Base-by-base conservation (phyloP, 2,888 invertebrate genomes). In the Pseudolycoriella hygida region DNA sequence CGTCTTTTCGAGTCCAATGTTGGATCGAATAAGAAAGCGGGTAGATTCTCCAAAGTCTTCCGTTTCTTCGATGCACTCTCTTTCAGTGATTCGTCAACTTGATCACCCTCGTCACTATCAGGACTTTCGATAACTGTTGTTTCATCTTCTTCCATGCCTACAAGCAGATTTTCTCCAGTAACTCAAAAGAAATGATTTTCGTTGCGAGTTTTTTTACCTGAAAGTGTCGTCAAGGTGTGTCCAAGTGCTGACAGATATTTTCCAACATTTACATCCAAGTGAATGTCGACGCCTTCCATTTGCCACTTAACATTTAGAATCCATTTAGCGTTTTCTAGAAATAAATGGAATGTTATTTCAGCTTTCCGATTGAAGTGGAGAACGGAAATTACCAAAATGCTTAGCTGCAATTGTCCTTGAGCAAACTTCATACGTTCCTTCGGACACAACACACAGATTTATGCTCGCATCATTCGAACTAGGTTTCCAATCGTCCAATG, bases 241-340 rank as follows among this genome's bases (percentile, higher is more conserved):
- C 94, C 93, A 32, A 97, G 69, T 1, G 93, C 85, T 0, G 93
- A 92, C 19, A 97, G 69, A 58, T 94, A 88, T 62, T 96, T 93
- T 44, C 97, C 97, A 39, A 98, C 90, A 61, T 86, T 90, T 1
- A 92, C 88, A 64, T 96, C 94, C 46, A 96, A 67, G 61, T 96
- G 92, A 51, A 96, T 92, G 58, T 94, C 94, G 8, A 96, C 92
- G 43, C 98, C 98, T 62, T 96, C 90, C 98, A 98, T 98, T 67
- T 96, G 87, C 93, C 97, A 97, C 51, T 90, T 85, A 1, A 98
- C 93, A 65, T 96, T 96, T 47, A 98, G 69, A 57, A 96, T 78
- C 97, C 97, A 98, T 61, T 97, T 96, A 3, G 97, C 96, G 64
- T 94, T 89, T 62, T 88, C 88, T 76, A 60, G 47, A 46, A 43